Evolutionary conservation across 2,113 vertebrate genomes (phyloP).

Genomic region (Leucopsar rothschildi): DNA sequence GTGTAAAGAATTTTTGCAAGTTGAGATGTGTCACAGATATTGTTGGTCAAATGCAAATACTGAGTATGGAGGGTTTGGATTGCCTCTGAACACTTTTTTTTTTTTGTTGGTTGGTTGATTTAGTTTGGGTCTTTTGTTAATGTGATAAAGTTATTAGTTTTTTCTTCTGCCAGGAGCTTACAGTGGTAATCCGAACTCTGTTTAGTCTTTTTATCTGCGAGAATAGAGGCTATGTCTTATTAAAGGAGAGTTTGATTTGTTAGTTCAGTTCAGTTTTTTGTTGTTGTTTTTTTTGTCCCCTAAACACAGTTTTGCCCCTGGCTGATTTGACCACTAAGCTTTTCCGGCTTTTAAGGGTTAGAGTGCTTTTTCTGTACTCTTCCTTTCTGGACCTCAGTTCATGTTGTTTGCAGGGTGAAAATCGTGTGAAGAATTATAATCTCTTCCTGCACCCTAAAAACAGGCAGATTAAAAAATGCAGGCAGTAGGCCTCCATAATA

Average conservation of each 20-base stretch:
- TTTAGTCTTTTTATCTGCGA: not conserved
- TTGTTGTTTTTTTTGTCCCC: not conserved
- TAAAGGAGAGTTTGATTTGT: not conserved
- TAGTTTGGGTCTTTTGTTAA: not conserved
- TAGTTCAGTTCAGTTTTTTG: not conserved
- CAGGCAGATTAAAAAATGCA: not conserved
- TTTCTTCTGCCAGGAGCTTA: not conserved
- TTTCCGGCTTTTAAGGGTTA: not conserved
- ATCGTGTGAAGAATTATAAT: not conserved
- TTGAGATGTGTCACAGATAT: not conserved
- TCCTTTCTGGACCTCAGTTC: not conserved
- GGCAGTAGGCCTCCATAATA: not conserved
- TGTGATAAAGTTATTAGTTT: not conserved
- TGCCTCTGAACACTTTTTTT: not conserved
- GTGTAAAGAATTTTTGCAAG: not conserved
- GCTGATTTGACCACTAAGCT: not conserved
- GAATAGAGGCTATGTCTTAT: not conserved
- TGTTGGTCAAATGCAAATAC: not conserved
- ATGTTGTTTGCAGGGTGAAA: not conserved
- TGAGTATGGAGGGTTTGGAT: not conserved
- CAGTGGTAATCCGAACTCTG: not conserved
- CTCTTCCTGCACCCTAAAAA: not conserved
- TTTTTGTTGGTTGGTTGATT: not conserved
- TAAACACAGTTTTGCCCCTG: not conserved
- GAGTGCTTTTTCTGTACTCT: not conserved